phyloP scores from a whole-genome alignment of 2,113 vertebrate genomes.

The Boulengeromyrus knoepffleri region DNA sequence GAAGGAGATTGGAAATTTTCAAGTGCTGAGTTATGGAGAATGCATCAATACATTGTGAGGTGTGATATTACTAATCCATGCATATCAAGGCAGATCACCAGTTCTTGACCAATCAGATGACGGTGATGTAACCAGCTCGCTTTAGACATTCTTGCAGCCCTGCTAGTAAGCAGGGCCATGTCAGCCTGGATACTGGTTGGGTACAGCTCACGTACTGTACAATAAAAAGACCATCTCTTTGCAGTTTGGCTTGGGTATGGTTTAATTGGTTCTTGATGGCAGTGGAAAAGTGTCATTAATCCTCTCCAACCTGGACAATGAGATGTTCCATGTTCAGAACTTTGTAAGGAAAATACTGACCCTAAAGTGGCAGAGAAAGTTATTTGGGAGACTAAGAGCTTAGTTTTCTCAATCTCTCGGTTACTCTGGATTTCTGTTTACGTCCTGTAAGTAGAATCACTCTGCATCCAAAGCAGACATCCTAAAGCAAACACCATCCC shows the following conservation, averaged over 20 bases:
- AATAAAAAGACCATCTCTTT: background rate
- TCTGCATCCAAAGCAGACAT: background rate
- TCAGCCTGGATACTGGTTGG: background rate
- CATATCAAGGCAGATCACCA: background rate
- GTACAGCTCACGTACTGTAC: background rate
- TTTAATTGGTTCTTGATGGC: background rate
- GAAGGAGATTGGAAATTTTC: background rate
- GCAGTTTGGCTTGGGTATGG: background rate
- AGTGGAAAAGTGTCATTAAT: background rate
- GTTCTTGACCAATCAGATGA: background rate
- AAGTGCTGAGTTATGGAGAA: background rate
- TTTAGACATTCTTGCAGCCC: background rate
- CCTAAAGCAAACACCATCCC: background rate
- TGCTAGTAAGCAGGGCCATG: background rate
- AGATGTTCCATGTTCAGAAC: background rate
- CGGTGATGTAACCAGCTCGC: background rate
- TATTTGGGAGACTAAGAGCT: background rate
- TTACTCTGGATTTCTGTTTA: background rate
- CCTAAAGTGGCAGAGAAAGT: conserved; percentile 3
- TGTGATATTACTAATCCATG: background rate
- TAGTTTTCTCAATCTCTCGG: background rate
- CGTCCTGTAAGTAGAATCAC: background rate
- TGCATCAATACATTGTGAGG: background rate
- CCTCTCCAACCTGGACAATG: background rate
- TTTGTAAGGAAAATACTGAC: background rate